Base-by-base conservation (phyloP, 2,113 vertebrate species). In the Empidonax alnorum region DNA sequence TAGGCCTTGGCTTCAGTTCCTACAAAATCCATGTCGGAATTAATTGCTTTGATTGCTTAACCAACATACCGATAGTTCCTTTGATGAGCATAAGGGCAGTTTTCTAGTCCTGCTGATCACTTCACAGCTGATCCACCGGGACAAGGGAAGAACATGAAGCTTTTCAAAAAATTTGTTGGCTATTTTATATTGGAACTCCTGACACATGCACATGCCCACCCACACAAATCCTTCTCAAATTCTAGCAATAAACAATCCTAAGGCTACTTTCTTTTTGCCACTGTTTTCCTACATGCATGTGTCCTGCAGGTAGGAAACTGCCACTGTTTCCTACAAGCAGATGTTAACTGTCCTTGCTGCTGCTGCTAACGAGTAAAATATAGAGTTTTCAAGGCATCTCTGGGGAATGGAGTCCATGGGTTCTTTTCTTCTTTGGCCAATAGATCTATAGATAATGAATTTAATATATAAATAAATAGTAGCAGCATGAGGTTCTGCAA, bases 41-140 rank as follows among this genome's bases (percentile, higher is more conserved):
- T 84, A 95, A 90, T 78, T 81, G 44, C 18, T 80, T 85, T 85
- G 85, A 93, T 68, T 84, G 59, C 68, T 92, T 61, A 74, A 73
- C 16, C 53, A 89, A 52, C 16, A 71, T 3, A 10, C 21, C 4
- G 1, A 49, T 84, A 44, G 28, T 10, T 78, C 35, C 24, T 85
- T 35, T 93, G 50, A 47, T 72, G 71, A 33, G 10, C 7, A 1
- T 46, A 55, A 87, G 73, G 33, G 21, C 47, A 50, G 6, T 80
- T 94, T 91, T 79, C 37, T 46, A n/a, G 39, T 79, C 35, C 55
- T 83, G 39, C 13, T 62, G 52, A 50, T 68, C 31, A 21, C 19
- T 72, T 73, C 47, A 42, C 2, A 14, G 58, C 3, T 14, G 61
- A 78, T 55, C 11, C 21, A 15, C 3, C 66, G 47, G 63, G n/a